Percentiles rank a stretch among this genome's conserved stretches.
Evolutionary conservation across 1,140 invertebrate species (phyloP).

Genomic region (Monomorium pharaonis): DNA sequence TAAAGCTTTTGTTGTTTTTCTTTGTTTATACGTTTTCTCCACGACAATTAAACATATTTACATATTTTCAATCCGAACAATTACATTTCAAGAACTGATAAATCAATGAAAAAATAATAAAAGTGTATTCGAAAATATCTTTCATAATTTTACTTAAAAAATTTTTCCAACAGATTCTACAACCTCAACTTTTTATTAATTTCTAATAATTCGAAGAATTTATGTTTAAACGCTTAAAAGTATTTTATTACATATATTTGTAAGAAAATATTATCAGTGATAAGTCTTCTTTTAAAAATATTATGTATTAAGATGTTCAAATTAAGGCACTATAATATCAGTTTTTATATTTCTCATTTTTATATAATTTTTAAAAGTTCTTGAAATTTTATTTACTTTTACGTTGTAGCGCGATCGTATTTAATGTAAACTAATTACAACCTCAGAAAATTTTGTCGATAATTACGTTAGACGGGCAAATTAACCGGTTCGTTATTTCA

Average conservation of each 20-base stretch:
- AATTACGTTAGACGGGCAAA: slow-evolving; percentile 61
- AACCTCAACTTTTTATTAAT: neutral
- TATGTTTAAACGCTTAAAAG: neutral
- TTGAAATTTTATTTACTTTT: slow-evolving; percentile 9
- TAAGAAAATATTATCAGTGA: neutral
- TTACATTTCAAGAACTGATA: slow-evolving; percentile 11
- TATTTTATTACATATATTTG: neutral
- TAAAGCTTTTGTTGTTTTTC: slow-evolving; percentile 6
- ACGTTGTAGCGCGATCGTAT: neutral
- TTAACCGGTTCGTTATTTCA: slow-evolving; percentile 49
- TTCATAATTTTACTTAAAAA: neutral
- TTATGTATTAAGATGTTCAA: neutral
- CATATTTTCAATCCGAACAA: neutral
- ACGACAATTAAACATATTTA: neutral
- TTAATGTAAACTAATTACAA: slow-evolving; percentile 58
- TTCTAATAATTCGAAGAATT: neutral
- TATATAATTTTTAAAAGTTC: neutral
- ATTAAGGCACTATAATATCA: neutral
- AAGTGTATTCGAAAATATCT: neutral
- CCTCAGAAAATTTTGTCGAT: slow-evolving; percentile 38
- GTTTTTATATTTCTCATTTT: neutral
- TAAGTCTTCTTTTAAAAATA: neutral
- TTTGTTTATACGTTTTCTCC: slow-evolving; percentile 18
- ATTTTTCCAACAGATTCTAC: neutral
- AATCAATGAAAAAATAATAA: neutral